Conservation (phyloP, 2,113 vertebrate genomes). For the Vulpes ferrilata region DNA sequence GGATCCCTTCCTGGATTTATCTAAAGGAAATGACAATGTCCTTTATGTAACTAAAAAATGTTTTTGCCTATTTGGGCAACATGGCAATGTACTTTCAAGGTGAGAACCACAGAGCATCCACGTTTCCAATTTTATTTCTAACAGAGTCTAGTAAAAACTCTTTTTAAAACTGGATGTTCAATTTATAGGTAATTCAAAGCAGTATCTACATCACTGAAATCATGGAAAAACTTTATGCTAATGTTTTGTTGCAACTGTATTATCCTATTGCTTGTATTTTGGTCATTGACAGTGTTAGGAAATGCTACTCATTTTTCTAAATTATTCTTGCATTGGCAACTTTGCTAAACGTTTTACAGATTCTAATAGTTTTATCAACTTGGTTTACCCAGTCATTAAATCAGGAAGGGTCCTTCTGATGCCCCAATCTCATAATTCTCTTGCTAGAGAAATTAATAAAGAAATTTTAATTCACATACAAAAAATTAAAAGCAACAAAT, state of each 20-base stretch:
- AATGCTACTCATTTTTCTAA: neutral
- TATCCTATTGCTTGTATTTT: neutral
- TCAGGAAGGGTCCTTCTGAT: conserved; percentile 15
- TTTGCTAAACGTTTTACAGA: neutral
- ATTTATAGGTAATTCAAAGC: conserved; percentile 44
- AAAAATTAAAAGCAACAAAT: conserved; percentile 10
- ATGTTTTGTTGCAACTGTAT: neutral
- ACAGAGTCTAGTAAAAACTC: conserved; percentile 26
- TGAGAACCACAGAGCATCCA: neutral
- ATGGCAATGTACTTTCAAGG: conserved; percentile 34
- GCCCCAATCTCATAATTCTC: neutral
- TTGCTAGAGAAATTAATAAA: conserved; percentile 9
- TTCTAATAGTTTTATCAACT: neutral
- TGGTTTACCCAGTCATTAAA: neutral
- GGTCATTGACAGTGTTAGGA: neutral
- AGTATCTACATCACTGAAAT: neutral
- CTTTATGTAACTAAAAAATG: neutral
- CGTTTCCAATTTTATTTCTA: conserved; percentile 19
- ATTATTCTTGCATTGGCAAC: neutral
- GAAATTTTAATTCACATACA: neutral
- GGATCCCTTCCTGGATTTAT: neutral
- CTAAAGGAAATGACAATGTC: neutral
- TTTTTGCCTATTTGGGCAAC: conserved; percentile 34
- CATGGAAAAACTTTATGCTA: neutral
- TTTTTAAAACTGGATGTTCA: conserved; percentile 32